Percentiles rank a stretch among this genome's conserved stretches.
These are phyloP conservation scores for Siniperca undulata DNA, from an alignment of 2,797 vertebrate genomes.

Conservation along the genomic window DNA sequence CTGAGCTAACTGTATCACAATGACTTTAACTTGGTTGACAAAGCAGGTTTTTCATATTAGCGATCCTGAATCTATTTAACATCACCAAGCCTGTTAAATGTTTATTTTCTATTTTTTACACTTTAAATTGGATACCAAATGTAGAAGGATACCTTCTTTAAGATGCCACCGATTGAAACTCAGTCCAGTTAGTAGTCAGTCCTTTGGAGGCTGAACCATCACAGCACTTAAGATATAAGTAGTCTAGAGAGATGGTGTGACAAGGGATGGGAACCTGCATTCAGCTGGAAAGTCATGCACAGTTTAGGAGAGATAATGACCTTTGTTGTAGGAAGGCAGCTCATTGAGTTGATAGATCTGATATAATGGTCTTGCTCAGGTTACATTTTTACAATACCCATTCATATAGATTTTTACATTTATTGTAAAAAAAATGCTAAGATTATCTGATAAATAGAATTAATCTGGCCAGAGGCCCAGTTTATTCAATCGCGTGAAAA, in stretches of 20 bases:
- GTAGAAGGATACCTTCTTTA: neutral
- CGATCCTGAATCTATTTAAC: neutral
- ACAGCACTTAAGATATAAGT: neutral
- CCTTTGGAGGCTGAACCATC: neutral
- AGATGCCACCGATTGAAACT: neutral
- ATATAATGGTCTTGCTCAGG: neutral
- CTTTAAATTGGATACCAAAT: neutral
- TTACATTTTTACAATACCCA: neutral
- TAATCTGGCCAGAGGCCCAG: neutral
- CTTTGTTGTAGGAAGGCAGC: neutral
- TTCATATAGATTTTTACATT: neutral
- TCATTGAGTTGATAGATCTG: neutral
- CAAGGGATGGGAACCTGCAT: neutral
- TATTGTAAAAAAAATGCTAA: neutral
- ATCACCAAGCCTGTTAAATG: neutral
- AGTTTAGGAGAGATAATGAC: neutral
- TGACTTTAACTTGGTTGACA: neutral
- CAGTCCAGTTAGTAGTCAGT: neutral
- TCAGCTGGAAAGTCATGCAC: constrained; percentile 4
- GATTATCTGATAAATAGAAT: neutral
- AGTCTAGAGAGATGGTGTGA: neutral
- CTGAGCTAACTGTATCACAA: neutral
- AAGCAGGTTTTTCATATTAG: constrained; percentile 1
- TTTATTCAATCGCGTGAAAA: constrained; percentile 22
- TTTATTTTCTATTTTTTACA: neutral